Percentiles rank a stretch among this genome's conserved stretches.
These are phyloP conservation scores for Chelmon rostratus DNA, from an alignment of 2,797 vertebrate genomes.

Conservation along the genomic window DNA sequence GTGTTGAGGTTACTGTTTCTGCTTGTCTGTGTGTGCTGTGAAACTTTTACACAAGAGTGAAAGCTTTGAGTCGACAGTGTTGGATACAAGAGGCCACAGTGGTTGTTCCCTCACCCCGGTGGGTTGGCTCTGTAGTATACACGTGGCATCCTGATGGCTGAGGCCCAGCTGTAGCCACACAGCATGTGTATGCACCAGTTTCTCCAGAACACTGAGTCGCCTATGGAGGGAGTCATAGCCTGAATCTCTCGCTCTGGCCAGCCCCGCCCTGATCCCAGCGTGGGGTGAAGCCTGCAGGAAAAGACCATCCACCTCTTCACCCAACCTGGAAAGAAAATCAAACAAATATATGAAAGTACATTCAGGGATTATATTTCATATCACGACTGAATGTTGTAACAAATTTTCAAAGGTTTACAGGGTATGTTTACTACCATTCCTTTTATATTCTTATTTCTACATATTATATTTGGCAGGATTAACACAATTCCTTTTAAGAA, in stretches of 20 bases:
- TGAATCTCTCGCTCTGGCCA: slow-evolving; percentile 88
- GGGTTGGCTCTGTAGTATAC: slow-evolving; percentile 87
- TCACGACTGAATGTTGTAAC: not conserved
- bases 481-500: not conserved
- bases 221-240: slow-evolving; percentile 93
- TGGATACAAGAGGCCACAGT: not conserved
- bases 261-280: slow-evolving; percentile 64
- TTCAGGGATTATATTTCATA: not conserved
- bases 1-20: not conserved
- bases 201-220: slow-evolving; percentile 92
- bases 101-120: slow-evolving; percentile 88
- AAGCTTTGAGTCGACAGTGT: slow-evolving; percentile 2
- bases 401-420: not conserved
- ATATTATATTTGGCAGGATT: not conserved
- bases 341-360: not conserved
- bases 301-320: slow-evolving; percentile 87
- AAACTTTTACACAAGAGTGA: not conserved
- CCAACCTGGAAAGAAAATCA: slow-evolving; percentile 67
- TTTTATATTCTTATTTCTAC: too few relatives aligned
- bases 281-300: slow-evolving; percentile 82
- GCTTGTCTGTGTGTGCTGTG: not conserved
- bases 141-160: slow-evolving; percentile 85
- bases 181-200: slow-evolving; percentile 91
- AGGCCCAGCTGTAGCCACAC: slow-evolving; percentile 94
- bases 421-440: too few relatives aligned